These are phyloP conservation scores for Scophthalmus maximus DNA, from an alignment of 2,113 vertebrate genomes.

Conservation along the genomic window DNA sequence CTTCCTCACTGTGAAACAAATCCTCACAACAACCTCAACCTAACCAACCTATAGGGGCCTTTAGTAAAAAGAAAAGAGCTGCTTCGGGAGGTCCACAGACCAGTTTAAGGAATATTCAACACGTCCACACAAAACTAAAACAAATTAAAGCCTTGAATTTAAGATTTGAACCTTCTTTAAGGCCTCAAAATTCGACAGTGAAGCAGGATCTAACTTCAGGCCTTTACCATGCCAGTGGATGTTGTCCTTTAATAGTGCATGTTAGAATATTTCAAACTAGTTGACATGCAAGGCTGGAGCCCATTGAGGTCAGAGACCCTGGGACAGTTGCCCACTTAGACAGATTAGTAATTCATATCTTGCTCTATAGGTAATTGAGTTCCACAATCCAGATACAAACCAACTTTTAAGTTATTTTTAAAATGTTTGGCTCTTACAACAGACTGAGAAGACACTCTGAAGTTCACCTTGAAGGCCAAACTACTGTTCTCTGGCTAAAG, in stretches of 20 bases:
- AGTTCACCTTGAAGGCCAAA: background rate
- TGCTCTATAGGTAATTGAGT: background rate
- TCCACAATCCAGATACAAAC: slow-evolving; percentile 4
- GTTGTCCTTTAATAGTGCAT: background rate
- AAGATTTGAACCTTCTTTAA: background rate
- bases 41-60: no score
- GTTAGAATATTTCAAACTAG: background rate
- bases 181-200: background rate
- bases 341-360: background rate
- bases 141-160: background rate
- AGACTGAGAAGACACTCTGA: background rate
- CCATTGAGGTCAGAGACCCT: background rate
- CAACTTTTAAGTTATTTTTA: slow-evolving; percentile 1
- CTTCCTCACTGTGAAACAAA: background rate
- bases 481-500: background rate
- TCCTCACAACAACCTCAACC: background rate
- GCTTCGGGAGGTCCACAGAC: no score
- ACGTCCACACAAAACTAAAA: background rate
- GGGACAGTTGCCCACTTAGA: background rate
- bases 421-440: background rate
- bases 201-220: background rate
- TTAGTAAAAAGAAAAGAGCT: background rate
- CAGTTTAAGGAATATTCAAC: background rate
- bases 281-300: no score
- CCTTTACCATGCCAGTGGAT: background rate